A percentile compares a stretch with the other conserved stretches of the same genome.
Conservation (phyloP, 92 coral and sea anemone species). For the Porites divaricata region DNA sequence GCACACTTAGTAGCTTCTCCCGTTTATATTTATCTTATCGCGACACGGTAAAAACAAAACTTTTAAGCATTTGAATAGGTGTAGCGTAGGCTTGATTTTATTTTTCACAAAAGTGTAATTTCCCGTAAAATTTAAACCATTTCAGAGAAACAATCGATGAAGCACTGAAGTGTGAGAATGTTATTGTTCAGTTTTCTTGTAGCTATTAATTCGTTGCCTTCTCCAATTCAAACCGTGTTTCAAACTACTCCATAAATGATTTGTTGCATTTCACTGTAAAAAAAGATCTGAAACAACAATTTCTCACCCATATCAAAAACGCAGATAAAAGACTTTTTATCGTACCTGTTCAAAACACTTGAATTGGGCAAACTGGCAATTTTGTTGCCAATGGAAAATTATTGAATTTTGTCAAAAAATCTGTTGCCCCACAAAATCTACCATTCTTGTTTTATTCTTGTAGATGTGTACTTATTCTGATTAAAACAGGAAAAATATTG, state of each 20-base stretch:
- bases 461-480: neutral
- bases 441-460: neutral
- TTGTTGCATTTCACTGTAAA: too few species aligned
- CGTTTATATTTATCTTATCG: slow-evolving; percentile 55
- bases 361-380: neutral
- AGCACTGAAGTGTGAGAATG: slow-evolving; percentile 29
- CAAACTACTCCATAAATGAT: too few species aligned
- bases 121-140: slow-evolving; percentile 15
- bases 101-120: slow-evolving; percentile 30
- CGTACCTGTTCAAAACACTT: neutral
- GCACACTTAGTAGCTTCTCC: slow-evolving; percentile 66
- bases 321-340: too few species aligned
- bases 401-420: neutral
- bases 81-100: neutral
- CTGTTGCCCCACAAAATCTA: neutral
- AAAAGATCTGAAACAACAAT: neutral
- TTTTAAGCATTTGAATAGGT: slow-evolving; percentile 22
- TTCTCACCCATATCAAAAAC: neutral
- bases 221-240: neutral
- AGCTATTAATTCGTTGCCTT: neutral
- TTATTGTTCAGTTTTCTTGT: slow-evolving; percentile 16
- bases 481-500: neutral
- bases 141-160: slow-evolving; percentile 17
- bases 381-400: neutral
- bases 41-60: slow-evolving; percentile 18